phyloP scores from a whole-genome alignment of 2,797 vertebrate genomes.

The Gadopsis marmoratus region DNA sequence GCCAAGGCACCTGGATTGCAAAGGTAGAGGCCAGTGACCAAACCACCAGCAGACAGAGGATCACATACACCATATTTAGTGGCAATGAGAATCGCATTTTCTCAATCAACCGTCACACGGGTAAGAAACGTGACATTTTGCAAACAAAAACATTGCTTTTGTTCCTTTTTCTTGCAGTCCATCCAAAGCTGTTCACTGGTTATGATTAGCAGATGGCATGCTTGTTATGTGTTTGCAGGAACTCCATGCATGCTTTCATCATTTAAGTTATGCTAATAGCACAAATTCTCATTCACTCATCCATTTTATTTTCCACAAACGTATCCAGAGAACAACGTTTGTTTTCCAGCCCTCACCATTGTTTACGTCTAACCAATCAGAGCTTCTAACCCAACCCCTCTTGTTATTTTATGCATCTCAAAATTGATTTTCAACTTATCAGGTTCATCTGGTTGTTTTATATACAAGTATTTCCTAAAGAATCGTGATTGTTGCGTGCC shows the following conservation, averaged over 20 bases:
- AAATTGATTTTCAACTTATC: constrained; percentile 25
- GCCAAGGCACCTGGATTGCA: constrained; percentile 87
- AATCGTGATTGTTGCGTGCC: constrained; percentile 19
- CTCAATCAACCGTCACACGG: constrained; percentile 87
- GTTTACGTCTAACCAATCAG: constrained; percentile 21
- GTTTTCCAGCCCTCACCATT: constrained; percentile 32
- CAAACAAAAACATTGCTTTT: neutral
- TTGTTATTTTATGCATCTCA: constrained; percentile 21
- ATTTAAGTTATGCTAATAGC: constrained; percentile 40
- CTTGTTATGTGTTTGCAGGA: constrained; percentile 23
- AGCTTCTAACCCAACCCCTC: constrained; percentile 3
- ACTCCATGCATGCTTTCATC: constrained; percentile 37
- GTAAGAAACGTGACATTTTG: constrained; percentile 74
- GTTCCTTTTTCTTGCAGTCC: constrained; percentile 3
- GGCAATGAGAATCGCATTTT: constrained; percentile 88
- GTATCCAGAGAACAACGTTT: constrained; percentile 52
- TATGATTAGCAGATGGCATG: constrained; percentile 28
- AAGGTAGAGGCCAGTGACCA: constrained; percentile 87
- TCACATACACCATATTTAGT: constrained; percentile 89
- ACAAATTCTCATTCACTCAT: constrained; percentile 32
- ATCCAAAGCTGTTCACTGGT: constrained; percentile 6
- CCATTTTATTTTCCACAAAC: constrained; percentile 54
- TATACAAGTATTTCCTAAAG: constrained; percentile 42
- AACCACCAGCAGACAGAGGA: constrained; percentile 69
- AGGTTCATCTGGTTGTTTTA: constrained; percentile 43